A percentile compares a stretch with the other conserved stretches of the same genome.
These are phyloP conservation scores for Oasisia sp. DNA, from an alignment of 2,888 invertebrate species.

Conservation along the genomic window DNA sequence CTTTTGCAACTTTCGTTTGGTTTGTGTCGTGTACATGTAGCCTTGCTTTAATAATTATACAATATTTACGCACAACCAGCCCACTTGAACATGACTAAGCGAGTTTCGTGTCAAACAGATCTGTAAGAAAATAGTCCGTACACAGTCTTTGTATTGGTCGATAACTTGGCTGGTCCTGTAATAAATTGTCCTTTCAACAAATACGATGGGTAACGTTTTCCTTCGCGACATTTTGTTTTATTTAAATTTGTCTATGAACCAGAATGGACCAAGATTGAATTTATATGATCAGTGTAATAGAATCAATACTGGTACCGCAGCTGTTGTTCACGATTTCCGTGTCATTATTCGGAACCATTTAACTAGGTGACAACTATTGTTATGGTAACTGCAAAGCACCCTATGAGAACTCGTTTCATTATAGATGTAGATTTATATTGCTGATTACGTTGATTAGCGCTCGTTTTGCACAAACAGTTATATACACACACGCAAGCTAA, in stretches of 20 bases:
- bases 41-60: no score
- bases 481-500: not conserved
- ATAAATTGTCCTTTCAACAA: not conserved
- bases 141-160: not conserved
- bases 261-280: not conserved
- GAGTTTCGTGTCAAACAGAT: not conserved
- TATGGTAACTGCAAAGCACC: not conserved
- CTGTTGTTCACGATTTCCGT: not conserved
- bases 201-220: not conserved
- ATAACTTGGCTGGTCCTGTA: not conserved
- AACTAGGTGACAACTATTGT: not conserved
- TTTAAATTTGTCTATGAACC: not conserved
- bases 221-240: not conserved
- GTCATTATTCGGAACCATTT: not conserved
- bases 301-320: not conserved
- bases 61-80: no score
- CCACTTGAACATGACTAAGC: not conserved
- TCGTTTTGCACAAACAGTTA: not conserved
- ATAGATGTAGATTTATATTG: not conserved
- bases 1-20: no score
- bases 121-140: not conserved
- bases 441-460: not conserved
- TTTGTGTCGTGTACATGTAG: no score
- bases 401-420: not conserved
- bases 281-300: not conserved